phyloP scores from a whole-genome alignment of 2,888 invertebrate species.

The Muscina levida region DNA sequence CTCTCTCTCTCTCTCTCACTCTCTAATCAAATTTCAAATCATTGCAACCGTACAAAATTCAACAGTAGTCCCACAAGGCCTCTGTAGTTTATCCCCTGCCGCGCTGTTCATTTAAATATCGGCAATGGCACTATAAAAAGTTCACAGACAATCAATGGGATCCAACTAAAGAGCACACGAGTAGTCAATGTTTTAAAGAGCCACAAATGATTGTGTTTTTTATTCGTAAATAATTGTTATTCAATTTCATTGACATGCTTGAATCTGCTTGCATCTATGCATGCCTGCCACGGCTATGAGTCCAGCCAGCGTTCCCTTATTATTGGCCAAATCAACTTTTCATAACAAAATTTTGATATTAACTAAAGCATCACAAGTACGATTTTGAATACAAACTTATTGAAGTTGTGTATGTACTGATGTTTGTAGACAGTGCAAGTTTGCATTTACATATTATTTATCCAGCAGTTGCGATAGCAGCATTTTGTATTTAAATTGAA shows the following conservation, averaged over 20 bases:
- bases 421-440: too few species aligned
- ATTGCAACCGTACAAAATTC: conserved; percentile 45
- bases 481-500: conserved; percentile 62
- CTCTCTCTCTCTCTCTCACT: too few species aligned
- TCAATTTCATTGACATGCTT: conserved; percentile 18
- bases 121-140: background rate
- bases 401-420: background rate
- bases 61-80: conserved; percentile 8
- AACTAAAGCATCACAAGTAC: conserved; percentile 13
- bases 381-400: conserved; percentile 15
- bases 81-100: background rate
- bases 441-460: too few species aligned
- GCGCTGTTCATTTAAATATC: background rate
- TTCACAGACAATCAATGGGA: too few species aligned
- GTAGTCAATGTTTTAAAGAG: conserved; percentile 24
- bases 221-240: conserved; percentile 30
- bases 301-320: too few species aligned
- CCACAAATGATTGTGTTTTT: conserved; percentile 15
- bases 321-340: conserved; percentile 21
- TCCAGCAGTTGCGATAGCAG: background rate
- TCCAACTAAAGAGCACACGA: background rate
- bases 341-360: conserved; percentile 25
- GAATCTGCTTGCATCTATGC: too few species aligned
- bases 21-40: conserved; percentile 54
- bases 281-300: too few species aligned